Base-by-base conservation (phyloP, 2,888 invertebrate genomes). In the Spilosoma lubricipeda region DNA sequence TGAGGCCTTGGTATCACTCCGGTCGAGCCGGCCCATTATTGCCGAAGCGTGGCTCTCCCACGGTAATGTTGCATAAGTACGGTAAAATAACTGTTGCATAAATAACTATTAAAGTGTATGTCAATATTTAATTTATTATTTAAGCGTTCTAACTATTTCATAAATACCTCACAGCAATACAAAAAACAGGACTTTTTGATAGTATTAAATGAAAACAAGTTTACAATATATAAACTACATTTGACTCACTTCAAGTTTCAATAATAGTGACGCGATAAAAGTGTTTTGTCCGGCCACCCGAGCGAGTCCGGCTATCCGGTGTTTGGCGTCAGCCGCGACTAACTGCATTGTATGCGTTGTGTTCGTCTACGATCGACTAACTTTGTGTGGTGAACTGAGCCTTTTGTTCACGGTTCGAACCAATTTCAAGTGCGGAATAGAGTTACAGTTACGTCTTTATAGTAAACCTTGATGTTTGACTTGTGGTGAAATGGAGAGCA, bases 251-350 rank as follows among this genome's bases (percentile, higher is more conserved):
- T 30, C 18, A 56, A 67, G 39, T 45, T 67, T 27, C 63, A 67
- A 67, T 48, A 74, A 67, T 59, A 74, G 66, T 70, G 20, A n/a
- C 23, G 48, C 56, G 42, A 65, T 71, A 72, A 67, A 70, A 71
- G 56, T 48, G 73, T 59, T 30, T 18, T 52, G 56, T 66, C 64
- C 48, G 68, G 42, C 3, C 30, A n/a, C 27, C 59, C 33, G 59
- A 23, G 27, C 56, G 30, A 33, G 67, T 72, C 67, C 39, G 72
- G 59, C 27, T 56, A 65, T 39, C 73, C 73, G 70, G 67, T 48
- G 68, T 33, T 20, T 5, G 66, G 20, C 45, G 67, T 27, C 65
- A 64, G 68, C 64, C 65, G 70, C 39, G 73, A 23, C 59, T 67
- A 23, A 39, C 64, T 68, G 74, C 67, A 68, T 67, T 71, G 73